These are phyloP conservation scores for Raillietiella orientalis DNA, from an alignment of 2,888 invertebrate species.

Conservation along the genomic window DNA sequence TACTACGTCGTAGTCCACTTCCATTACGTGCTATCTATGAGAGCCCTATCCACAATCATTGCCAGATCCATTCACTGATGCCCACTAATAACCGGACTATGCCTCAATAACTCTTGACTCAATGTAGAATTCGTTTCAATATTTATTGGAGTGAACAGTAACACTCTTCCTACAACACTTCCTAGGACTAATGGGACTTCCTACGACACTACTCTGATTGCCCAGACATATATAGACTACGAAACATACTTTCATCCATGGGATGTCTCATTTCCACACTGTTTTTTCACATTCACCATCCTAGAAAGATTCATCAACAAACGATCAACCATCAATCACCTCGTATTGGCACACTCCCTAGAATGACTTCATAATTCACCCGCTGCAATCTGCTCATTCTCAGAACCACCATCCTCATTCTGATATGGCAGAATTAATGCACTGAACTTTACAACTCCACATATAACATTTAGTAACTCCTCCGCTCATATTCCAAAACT, in stretches of 20 bases:
- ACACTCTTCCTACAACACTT: conserved; percentile 53
- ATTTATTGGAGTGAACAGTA: conserved; percentile 40
- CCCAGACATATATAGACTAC: conserved; percentile 25
- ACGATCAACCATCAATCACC: conserved; percentile 5
- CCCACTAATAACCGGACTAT: conserved; percentile 29
- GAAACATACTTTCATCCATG: conserved; percentile 31
- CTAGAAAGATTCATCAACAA: conserved; percentile 21
- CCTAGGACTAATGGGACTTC: conserved; percentile 29
- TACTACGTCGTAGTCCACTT: conserved; percentile 56
- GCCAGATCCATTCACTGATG: conserved; percentile 32
- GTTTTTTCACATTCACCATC: conserved; percentile 23
- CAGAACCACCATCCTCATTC: too few species aligned
- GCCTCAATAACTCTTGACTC: conserved; percentile 21
- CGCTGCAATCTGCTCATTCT: conserved; percentile 1
- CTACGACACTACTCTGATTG: conserved; percentile 43
- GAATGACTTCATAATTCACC: conserved; percentile 6
- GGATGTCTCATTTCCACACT: conserved; percentile 27
- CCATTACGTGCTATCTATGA: conserved; percentile 45
- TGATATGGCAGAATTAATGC: conserved; percentile 7
- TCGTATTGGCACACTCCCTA: conserved; percentile 4
- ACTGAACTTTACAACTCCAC: conserved; percentile 3
- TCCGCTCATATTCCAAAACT: conserved; percentile 22
- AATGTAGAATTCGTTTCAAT: conserved; percentile 34
- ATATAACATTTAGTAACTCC: too few species aligned
- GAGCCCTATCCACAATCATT: conserved; percentile 44